Percentiles rank a stretch among this genome's conserved stretches.
These are phyloP conservation scores for Stercorarius parasiticus DNA, from an alignment of 2,113 vertebrate genomes.

Conservation along the genomic window DNA sequence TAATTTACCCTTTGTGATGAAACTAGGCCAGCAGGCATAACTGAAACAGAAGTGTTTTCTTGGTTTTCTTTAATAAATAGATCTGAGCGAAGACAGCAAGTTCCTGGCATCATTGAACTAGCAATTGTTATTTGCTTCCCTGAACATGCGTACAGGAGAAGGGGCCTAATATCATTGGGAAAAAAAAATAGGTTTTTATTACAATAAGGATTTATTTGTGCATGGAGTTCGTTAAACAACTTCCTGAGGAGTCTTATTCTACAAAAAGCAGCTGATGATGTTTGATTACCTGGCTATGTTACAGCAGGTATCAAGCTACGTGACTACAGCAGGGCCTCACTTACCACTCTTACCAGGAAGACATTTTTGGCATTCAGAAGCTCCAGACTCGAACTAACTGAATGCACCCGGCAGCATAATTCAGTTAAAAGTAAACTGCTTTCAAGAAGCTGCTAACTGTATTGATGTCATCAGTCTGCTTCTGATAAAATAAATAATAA, in stretches of 20 bases:
- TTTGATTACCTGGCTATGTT: background rate
- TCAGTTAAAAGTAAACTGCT: background rate
- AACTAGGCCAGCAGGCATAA: background rate
- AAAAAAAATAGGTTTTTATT: background rate
- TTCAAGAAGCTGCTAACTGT: background rate
- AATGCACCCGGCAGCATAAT: background rate
- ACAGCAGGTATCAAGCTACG: background rate
- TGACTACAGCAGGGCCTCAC: background rate
- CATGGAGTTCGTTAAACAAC: background rate
- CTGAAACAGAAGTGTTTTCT: background rate
- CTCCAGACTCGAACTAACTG: background rate
- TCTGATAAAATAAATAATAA: background rate
- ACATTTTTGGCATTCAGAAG: background rate
- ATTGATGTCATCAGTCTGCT: background rate
- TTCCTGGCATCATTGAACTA: background rate
- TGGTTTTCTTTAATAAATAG: background rate
- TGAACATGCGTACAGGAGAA: background rate
- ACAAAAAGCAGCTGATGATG: background rate
- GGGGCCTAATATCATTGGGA: background rate
- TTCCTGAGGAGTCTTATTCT: background rate
- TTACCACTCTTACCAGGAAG: background rate
- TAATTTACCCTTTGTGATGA: conserved; percentile 7
- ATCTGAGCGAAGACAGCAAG: background rate
- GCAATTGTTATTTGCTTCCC: background rate
- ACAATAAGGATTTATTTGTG: background rate